Percentiles rank a stretch among this genome's conserved stretches.
Conservation (phyloP, 1,140 invertebrate species). For the Drosophila navojoa region DNA sequence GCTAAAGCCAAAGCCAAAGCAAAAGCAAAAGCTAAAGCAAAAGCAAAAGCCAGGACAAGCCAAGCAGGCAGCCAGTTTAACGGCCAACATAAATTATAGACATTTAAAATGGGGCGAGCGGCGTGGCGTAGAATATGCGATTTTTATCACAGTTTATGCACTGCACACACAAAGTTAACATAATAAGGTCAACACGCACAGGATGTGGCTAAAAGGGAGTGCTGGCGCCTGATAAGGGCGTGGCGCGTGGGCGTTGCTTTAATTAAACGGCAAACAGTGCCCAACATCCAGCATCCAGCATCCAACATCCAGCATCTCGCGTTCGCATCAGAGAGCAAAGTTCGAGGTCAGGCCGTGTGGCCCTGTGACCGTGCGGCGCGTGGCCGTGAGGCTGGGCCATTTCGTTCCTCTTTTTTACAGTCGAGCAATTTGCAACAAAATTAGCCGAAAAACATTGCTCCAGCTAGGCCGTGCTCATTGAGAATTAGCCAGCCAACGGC, state of each 20-base stretch:
- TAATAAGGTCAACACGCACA: conserved; percentile 78
- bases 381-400: conserved; percentile 44
- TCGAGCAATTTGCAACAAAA: conserved; percentile 78
- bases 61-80: conserved; percentile 44
- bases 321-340: conserved; percentile 58
- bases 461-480: conserved; percentile 55
- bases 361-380: neutral
- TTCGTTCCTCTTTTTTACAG: conserved; percentile 66
- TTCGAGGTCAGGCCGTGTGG: conserved; percentile 58
- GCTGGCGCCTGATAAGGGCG: conserved; percentile 7
- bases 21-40: conserved; percentile 5
- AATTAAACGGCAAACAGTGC: conserved; percentile 71
- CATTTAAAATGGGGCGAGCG: conserved; percentile 64
- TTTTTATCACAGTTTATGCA: conserved; percentile 81
- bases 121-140: conserved; percentile 68
- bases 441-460: conserved; percentile 64
- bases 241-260: conserved; percentile 48
- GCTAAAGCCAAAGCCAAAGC: conserved; percentile 26
- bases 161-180: conserved; percentile 81
- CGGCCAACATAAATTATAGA: conserved; percentile 27
- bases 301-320: neutral
- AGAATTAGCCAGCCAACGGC: conserved; percentile 35
- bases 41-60: conserved; percentile 1
- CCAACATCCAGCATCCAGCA: neutral
- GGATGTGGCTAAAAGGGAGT: conserved; percentile 6